Base-by-base conservation (phyloP, 2,888 invertebrate species). In the Scelioninae gen. 2 region DNA sequence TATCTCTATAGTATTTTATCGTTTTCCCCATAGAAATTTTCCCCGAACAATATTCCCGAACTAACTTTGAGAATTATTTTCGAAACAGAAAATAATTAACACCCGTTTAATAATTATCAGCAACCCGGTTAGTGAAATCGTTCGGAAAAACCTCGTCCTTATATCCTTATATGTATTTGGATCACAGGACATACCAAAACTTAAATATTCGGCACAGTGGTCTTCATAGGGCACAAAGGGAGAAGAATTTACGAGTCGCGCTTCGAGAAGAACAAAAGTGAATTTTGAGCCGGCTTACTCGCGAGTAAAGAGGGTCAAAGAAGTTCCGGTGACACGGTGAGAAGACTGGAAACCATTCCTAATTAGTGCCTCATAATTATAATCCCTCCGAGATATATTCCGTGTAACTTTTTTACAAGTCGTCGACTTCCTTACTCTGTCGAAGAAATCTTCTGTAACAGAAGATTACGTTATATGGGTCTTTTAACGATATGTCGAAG, bases 301-400 rank as follows among this genome's bases (percentile, higher is more conserved):
- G 28, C 39, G 33, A 43, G 60, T 48, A 48, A 45, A 58, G 60
- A 53, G 48, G 65, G 65, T 60, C 71, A 57, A 65, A 65, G 45
- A 48, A 60, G 53, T 52, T 71, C 46, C 48, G 71, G 48, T 52
- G 71, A 43, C 58, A 65, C 58, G 60, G 37, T 39, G 11, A 52
- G 33, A 61, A 22, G 61, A 68, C 58, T 50, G 28, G 35, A 33
- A 58, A 50, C 65, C 39, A 65, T 72, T 65, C 61, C 65, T 72
- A 72, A 72, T 72, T 72, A 72, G 72, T 65, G 60, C 52, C 52
- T 65, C 39, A 53, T 64, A 71, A 71, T 71, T 71, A 65, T 60
- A 41, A 64, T 55, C 46, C 64, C 64, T 46, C 52, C 50, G 60
- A 52, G 60, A 52, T 65, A 43, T 43, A 53, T 60, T 60, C 46